Evolutionary conservation across 2,888 invertebrate species (phyloP).

Genomic region (Spodoptera exigua): DNA sequence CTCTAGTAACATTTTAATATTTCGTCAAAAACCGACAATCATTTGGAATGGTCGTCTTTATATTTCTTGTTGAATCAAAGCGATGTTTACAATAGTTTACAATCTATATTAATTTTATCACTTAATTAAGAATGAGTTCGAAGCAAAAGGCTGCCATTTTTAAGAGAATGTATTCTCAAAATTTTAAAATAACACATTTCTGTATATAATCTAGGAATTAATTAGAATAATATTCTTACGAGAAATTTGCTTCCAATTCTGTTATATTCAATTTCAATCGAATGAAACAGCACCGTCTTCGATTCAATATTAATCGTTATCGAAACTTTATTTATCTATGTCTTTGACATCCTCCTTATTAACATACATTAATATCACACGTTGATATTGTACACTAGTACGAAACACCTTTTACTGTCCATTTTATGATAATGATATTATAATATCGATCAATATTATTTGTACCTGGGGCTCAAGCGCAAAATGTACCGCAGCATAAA

Average conservation of each 20-base stretch:
- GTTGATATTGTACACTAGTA: slow-evolving; percentile 77
- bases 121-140: slow-evolving; percentile 28
- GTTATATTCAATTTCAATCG: slow-evolving; percentile 31
- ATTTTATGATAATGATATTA: no score
- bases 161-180: slow-evolving; percentile 21
- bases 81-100: slow-evolving; percentile 38
- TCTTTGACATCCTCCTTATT: slow-evolving; percentile 76
- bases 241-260: slow-evolving; percentile 24
- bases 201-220: slow-evolving; percentile 28
- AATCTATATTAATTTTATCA: slow-evolving; percentile 28
- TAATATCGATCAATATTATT: no score
- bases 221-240: slow-evolving; percentile 19
- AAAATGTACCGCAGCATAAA: no score
- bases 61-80: slow-evolving; percentile 46
- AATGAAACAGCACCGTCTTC: slow-evolving; percentile 63
- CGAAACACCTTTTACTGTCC: slow-evolving; percentile 47
- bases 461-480: no score
- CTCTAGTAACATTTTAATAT: slow-evolving; percentile 57
- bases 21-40: slow-evolving; percentile 57
- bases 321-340: slow-evolving; percentile 63
- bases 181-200: slow-evolving; percentile 14
- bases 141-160: slow-evolving; percentile 55
- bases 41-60: slow-evolving; percentile 60
- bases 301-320: slow-evolving; percentile 58
- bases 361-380: slow-evolving; percentile 81